These are phyloP conservation scores for Oncorhynchus keta DNA, from an alignment of 2,113 vertebrate genomes.

Conservation along the genomic window DNA sequence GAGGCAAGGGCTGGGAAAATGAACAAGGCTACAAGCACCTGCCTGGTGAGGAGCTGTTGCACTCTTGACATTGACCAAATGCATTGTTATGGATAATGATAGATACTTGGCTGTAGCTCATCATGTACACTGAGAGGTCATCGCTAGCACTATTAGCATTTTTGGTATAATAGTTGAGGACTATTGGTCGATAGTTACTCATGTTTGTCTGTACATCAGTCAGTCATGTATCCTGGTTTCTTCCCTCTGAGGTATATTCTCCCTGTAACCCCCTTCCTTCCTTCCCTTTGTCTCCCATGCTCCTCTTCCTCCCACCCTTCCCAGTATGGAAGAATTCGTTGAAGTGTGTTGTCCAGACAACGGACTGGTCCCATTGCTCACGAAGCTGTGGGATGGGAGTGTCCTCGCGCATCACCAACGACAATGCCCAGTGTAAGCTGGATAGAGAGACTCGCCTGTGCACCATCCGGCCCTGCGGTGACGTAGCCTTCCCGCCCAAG, in stretches of 20 bases:
- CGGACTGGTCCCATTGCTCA: conserved; percentile 77
- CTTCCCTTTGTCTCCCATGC: neutral
- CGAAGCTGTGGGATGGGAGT: conserved; percentile 73
- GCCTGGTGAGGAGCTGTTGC: conserved; percentile 51
- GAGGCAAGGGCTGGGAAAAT: conserved; percentile 52
- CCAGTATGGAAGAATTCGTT: conserved; percentile 56
- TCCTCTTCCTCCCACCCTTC: neutral
- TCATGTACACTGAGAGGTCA: no score
- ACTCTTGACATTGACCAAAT: neutral
- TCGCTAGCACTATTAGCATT: no score
- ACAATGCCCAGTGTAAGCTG: conserved; percentile 75
- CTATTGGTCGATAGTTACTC: neutral
- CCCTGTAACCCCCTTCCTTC: neutral
- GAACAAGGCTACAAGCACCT: conserved; percentile 53
- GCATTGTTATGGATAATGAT: neutral
- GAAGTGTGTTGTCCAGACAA: conserved; percentile 67
- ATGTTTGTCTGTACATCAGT: neutral
- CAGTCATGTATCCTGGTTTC: neutral
- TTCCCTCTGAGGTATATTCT: neutral
- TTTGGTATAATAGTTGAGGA: no score
- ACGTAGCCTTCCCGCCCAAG: conserved; percentile 61
- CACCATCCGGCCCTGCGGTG: conserved; percentile 70
- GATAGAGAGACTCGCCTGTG: conserved; percentile 76
- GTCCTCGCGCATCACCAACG: conserved; percentile 72
- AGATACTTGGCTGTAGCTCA: neutral